Conservation (phyloP, 2,113 vertebrate genomes). For the Paedocypris sp. region DNA sequence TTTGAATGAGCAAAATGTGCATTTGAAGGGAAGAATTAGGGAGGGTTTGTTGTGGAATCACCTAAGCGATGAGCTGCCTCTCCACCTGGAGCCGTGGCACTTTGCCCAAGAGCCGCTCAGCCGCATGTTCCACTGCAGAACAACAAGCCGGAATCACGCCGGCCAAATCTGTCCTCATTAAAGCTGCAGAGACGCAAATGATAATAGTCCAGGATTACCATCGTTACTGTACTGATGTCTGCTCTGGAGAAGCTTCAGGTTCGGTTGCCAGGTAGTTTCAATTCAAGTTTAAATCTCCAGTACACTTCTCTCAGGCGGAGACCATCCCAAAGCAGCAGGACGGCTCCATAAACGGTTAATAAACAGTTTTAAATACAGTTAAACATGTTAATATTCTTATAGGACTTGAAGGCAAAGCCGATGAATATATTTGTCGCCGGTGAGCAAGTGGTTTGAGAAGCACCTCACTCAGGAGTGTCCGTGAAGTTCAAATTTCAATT, state of each 20-base stretch:
- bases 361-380: too few relatives aligned
- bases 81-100: conserved; percentile 41
- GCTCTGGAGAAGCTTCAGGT: not conserved
- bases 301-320: too few relatives aligned
- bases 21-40: conserved; percentile 27
- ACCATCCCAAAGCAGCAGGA: too few relatives aligned
- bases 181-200: conserved; percentile 14
- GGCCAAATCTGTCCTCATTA: conserved; percentile 27
- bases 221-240: not conserved
- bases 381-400: too few relatives aligned
- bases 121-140: conserved; percentile 16
- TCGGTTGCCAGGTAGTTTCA: too few relatives aligned
- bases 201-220: not conserved
- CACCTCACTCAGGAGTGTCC: too few relatives aligned
- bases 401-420: too few relatives aligned
- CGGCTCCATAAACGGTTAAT: too few relatives aligned
- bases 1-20: conserved; percentile 13
- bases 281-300: too few relatives aligned
- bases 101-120: conserved; percentile 26
- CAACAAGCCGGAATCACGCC: conserved; percentile 1
- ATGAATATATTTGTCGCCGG: too few relatives aligned
- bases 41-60: conserved; percentile 35
- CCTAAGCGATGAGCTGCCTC: conserved; percentile 30
- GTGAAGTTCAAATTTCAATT: too few relatives aligned
- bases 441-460: too few relatives aligned